These are phyloP conservation scores for Cydia pomonella DNA, from an alignment of 1,140 invertebrate genomes.

Conservation along the genomic window DNA sequence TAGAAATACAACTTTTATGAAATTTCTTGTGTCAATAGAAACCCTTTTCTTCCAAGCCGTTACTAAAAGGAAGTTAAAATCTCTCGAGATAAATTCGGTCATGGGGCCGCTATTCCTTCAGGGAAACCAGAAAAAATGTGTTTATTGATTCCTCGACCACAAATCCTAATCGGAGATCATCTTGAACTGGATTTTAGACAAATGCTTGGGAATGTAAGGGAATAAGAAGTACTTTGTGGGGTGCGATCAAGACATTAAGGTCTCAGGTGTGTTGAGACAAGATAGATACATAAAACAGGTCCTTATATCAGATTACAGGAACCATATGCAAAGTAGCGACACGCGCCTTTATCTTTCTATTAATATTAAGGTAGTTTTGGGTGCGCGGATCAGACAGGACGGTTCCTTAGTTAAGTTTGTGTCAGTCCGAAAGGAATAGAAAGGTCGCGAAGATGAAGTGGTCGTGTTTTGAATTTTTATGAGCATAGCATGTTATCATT, in stretches of 20 bases:
- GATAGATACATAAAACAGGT: slow-evolving; percentile 14
- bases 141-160: neutral
- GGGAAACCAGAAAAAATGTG: neutral
- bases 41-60: slow-evolving; percentile 11
- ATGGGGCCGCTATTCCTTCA: neutral
- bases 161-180: neutral
- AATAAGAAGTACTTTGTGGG: neutral
- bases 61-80: slow-evolving; percentile 14
- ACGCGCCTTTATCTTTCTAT: slow-evolving; percentile 13
- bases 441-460: neutral
- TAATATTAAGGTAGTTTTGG: slow-evolving; percentile 19
- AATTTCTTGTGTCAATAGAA: slow-evolving; percentile 7
- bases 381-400: neutral
- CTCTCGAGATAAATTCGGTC: slow-evolving; percentile 21
- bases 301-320: slow-evolving; percentile 1
- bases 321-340: neutral
- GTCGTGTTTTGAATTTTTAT: neutral
- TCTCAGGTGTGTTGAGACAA: slow-evolving; percentile 25
- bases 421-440: neutral
- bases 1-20: slow-evolving; percentile 8
- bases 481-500: neutral
- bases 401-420: slow-evolving; percentile 10
- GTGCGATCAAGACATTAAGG: slow-evolving; percentile 21
- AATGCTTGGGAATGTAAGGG: neutral
- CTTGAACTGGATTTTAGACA: neutral